Evolutionary conservation across 2,888 invertebrate genomes (phyloP), one percentile per base, ranked within the genome.

Genomic region (Saturnia japonica): DNA sequence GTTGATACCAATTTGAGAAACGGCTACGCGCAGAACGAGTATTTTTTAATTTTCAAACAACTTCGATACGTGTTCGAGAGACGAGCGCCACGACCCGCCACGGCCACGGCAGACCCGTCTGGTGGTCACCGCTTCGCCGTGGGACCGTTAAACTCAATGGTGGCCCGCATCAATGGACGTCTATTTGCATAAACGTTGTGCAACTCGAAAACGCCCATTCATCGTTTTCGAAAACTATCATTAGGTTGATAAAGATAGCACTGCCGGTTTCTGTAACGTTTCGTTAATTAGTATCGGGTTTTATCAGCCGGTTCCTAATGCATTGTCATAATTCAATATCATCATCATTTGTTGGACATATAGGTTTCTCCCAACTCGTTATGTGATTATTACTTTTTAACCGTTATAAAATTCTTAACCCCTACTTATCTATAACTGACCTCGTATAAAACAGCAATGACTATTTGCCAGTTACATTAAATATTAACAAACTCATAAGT

Each of bases 171-270:
- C 85, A 88, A 88, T 88, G 88, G 80, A 81, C 80, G 78, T 80
- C 72, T 80, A 87, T 88, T 88, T 86, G 87, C 88, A 88, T 87
- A 87, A 83, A 82, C 85, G 80, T 75, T 80, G 73, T 79, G 78
- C 83, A 68, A 54, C 54, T n/a, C 28, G n/a, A 16, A 22, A 19
- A 42, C 8, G 54, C 43, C 40, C 40, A 57, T 54, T 34, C 68
- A 54, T 54, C 54, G 68, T 57, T 54, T 64, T 40, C 57, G 57
- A 40, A 64, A 40, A 64, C 64, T 40, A 64, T 64, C 64, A 64
- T 40, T 34, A 64, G 8, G 40, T 40, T n/a, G 64, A 64, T 60
- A 28, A 19, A 19, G 68, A 54, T 40, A 14, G 14, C 54, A 45
- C 25, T 54, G 28, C 68, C 68, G 34, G 47, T 60, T 57, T 28